A percentile compares a stretch with the other conserved stretches of the same genome.
Conservation (phyloP, 2,888 invertebrate genomes). For the Pterostichus madidus region DNA sequence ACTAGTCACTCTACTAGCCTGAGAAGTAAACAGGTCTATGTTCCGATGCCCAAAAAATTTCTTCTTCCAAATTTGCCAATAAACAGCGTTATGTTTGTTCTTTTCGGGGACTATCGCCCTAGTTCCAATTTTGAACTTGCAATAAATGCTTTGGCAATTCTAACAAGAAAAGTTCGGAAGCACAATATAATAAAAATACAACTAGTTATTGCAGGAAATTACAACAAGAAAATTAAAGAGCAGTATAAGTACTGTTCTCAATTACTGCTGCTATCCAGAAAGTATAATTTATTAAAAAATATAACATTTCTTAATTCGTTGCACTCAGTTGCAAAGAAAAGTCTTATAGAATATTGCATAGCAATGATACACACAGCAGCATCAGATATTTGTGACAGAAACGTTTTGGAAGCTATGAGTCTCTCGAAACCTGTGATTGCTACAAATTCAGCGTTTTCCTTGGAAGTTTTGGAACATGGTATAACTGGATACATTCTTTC, state of each 20-base stretch:
- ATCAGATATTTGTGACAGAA: background rate
- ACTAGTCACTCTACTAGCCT: background rate
- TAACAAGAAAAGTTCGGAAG: background rate
- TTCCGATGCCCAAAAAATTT: background rate
- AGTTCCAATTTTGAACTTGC: constrained; percentile 2
- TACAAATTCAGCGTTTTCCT: background rate
- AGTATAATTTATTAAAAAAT: background rate
- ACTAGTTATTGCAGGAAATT: background rate
- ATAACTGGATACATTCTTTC: background rate
- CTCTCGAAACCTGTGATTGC: background rate
- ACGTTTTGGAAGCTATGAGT: constrained; percentile 2
- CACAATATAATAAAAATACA: background rate
- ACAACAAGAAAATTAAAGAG: background rate
- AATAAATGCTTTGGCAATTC: background rate
- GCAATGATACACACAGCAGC: background rate
- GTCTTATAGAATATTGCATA: background rate
- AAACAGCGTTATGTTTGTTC: background rate
- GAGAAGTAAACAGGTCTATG: background rate
- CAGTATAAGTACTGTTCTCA: background rate
- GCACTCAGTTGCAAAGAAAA: background rate
- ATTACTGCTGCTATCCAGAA: background rate
- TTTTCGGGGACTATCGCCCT: background rate
- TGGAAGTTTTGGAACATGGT: constrained; percentile 9
- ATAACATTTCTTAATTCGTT: background rate
- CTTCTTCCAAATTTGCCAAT: background rate